phyloP scores from a whole-genome alignment of 2,797 vertebrate species.

The Peromyscus nudipes region DNA sequence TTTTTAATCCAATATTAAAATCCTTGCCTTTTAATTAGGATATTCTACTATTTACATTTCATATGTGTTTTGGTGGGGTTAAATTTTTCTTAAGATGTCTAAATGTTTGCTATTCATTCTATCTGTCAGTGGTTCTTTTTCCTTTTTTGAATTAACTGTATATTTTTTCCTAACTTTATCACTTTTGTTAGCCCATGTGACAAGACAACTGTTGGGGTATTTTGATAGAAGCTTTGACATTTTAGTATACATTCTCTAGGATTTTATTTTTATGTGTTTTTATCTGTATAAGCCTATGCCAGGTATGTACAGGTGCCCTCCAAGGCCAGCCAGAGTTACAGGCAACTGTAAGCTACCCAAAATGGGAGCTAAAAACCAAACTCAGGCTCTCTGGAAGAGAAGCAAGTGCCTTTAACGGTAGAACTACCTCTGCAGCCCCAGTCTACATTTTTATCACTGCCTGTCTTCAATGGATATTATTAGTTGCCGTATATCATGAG shows the following conservation, averaged over 20 bases:
- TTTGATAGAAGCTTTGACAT: not conserved
- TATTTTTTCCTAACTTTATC: not conserved
- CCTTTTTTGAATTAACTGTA: not conserved
- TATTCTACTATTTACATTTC: constrained; percentile 14
- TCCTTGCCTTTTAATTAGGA: not conserved
- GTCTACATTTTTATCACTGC: not conserved
- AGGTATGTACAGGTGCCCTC: not conserved
- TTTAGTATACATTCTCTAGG: not conserved
- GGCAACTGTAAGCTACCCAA: not conserved
- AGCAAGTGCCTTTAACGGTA: not conserved
- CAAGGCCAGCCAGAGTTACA: not conserved
- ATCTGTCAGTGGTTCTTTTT: not conserved
- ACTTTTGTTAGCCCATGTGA: not conserved
- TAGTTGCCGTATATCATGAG: not conserved
- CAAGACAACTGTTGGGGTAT: not conserved
- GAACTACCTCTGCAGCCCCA: not conserved
- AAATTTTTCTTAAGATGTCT: not conserved
- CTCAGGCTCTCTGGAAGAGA: not conserved
- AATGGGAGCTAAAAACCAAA: not conserved
- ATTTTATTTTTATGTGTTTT: not conserved
- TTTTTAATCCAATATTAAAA: not conserved
- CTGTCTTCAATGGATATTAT: not conserved
- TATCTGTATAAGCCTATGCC: not conserved
- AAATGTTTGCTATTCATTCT: not conserved
- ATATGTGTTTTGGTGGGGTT: not conserved